These are phyloP conservation scores for Rhodophaea formosa DNA, from an alignment of 2,888 invertebrate genomes.

Conservation along the genomic window DNA sequence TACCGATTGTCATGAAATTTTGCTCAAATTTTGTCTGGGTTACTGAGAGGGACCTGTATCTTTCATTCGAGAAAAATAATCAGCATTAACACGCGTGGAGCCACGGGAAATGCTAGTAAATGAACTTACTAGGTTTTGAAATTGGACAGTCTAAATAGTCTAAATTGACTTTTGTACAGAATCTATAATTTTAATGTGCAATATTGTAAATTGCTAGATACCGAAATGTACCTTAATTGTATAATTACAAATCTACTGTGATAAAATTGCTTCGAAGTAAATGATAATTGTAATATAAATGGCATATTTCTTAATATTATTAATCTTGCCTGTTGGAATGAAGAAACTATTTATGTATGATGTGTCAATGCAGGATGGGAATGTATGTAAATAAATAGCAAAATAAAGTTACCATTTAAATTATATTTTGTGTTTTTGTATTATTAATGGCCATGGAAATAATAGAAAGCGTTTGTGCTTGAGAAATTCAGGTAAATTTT, in stretches of 20 bases:
- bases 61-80: too few relatives aligned
- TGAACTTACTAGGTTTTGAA: too few relatives aligned
- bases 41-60: too few relatives aligned
- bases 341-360: slow-evolving; percentile 13
- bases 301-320: slow-evolving; percentile 6
- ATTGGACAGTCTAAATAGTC: not conserved
- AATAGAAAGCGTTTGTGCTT: too few relatives aligned
- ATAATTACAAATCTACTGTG: slow-evolving; percentile 24
- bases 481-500: too few relatives aligned
- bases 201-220: slow-evolving; percentile 17
- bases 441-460: too few relatives aligned
- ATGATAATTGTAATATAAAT: slow-evolving; percentile 17
- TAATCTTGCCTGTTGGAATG: slow-evolving; percentile 15
- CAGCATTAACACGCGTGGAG: too few relatives aligned
- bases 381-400: slow-evolving; percentile 16
- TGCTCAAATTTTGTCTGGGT: too few relatives aligned
- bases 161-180: slow-evolving; percentile 4
- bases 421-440: not conserved
- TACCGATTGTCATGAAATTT: too few relatives aligned
- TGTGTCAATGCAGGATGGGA: slow-evolving; percentile 16
- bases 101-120: too few relatives aligned
- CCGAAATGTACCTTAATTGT: slow-evolving; percentile 15
- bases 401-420: slow-evolving; percentile 4
- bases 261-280: slow-evolving; percentile 26
- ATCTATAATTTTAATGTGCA: slow-evolving; percentile 15